phyloP scores from a whole-genome alignment of 2,797 vertebrate species.

The Graptemys geographica region DNA sequence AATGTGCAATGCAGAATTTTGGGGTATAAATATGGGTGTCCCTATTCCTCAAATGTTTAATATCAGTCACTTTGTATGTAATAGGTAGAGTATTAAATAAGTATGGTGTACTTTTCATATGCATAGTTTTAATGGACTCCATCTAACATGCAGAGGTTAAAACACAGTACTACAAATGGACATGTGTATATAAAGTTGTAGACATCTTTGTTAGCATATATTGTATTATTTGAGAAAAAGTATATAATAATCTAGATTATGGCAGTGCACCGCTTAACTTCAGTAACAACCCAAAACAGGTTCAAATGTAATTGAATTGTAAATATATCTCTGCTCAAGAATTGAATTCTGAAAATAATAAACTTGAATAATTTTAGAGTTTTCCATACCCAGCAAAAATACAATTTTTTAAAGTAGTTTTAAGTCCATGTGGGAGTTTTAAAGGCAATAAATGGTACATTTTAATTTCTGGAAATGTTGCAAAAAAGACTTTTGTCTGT shows the following conservation, averaged over 20 bases:
- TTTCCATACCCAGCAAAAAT: neutral
- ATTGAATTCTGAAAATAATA: conserved; percentile 23
- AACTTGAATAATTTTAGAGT: neutral
- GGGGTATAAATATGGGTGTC: neutral
- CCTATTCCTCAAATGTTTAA: neutral
- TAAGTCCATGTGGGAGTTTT: neutral
- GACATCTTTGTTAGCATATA: neutral
- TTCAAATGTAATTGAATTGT: conserved; percentile 42
- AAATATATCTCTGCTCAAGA: conserved; percentile 8
- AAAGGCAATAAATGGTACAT: neutral
- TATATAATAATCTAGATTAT: neutral
- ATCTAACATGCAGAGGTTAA: neutral
- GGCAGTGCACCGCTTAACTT: neutral
- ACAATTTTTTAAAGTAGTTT: neutral
- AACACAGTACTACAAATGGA: neutral
- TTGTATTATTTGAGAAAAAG: neutral
- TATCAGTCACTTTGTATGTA: neutral
- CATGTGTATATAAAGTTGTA: neutral
- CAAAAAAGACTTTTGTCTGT: neutral
- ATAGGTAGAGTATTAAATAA: neutral
- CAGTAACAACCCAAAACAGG: neutral
- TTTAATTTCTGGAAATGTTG: conserved; percentile 47
- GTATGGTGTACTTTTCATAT: neutral
- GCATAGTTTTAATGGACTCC: neutral
- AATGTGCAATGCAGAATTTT: neutral